These are phyloP conservation scores for Tachysurus fulvidraco DNA, from an alignment of 2,113 vertebrate genomes.

Conservation along the genomic window DNA sequence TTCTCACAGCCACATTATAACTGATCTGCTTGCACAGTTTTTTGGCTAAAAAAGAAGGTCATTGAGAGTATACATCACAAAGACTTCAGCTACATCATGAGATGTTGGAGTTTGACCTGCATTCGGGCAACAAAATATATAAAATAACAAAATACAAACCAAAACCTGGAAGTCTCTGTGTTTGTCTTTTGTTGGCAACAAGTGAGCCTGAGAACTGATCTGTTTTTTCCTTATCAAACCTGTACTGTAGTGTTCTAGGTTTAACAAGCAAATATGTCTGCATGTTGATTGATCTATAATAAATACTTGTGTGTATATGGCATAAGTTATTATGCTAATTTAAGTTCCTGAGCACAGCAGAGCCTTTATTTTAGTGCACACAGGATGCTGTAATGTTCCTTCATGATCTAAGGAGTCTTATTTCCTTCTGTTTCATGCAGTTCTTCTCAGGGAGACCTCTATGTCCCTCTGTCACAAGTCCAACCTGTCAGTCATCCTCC, in stretches of 20 bases:
- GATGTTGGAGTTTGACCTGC: not conserved
- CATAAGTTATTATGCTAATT: not conserved
- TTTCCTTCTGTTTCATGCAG: constrained; percentile 57
- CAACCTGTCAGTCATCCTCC: constrained; percentile 74
- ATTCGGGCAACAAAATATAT: not conserved
- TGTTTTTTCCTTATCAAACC: not conserved
- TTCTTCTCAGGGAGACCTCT: constrained; percentile 67
- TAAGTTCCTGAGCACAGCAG: not conserved
- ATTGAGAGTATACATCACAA: not conserved
- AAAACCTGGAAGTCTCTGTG: no score
- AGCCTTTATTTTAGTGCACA: not conserved
- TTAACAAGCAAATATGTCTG: not conserved
- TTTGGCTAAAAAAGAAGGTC: not conserved
- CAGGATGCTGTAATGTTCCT: not conserved
- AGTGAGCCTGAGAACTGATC: no score
- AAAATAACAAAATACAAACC: no score
- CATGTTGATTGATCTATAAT: not conserved
- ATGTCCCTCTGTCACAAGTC: constrained; percentile 73
- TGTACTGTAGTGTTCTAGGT: not conserved
- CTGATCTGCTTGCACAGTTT: no score
- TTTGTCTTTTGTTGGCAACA: no score
- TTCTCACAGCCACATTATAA: no score
- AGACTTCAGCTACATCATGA: no score
- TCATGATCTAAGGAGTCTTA: not conserved
- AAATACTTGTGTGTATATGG: not conserved